These are phyloP conservation scores for Neoitamus cyanurus DNA, from an alignment of 2,888 invertebrate species.

Conservation along the genomic window DNA sequence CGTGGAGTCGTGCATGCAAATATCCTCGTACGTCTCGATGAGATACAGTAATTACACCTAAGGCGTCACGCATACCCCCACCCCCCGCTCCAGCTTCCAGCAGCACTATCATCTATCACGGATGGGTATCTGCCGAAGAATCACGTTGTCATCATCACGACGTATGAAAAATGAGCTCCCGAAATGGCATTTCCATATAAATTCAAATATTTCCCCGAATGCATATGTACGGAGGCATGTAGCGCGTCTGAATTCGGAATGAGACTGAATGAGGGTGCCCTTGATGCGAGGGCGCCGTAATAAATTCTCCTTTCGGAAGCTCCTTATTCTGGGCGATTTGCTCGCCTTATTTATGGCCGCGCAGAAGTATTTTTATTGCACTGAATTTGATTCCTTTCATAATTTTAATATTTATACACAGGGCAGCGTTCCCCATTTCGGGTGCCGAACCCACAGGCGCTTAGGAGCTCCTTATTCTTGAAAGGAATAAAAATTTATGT, in stretches of 20 bases:
- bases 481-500: slow-evolving; percentile 10
- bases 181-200: slow-evolving; percentile 41
- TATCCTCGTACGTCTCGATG: not conserved
- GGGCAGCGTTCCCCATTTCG: not conserved
- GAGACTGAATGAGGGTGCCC: slow-evolving; percentile 27
- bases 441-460: not conserved
- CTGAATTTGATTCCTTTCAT: slow-evolving; percentile 24
- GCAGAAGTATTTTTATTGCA: slow-evolving; percentile 6
- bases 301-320: slow-evolving; percentile 27
- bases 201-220: slow-evolving; percentile 35
- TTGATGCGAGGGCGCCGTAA: slow-evolving; percentile 17
- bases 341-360: slow-evolving; percentile 22
- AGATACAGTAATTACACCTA: not conserved
- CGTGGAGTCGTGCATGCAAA: not conserved
- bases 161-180: slow-evolving; percentile 19
- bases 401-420: slow-evolving; percentile 18
- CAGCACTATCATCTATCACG: slow-evolving; percentile 19
- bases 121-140: slow-evolving; percentile 16
- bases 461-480: not conserved
- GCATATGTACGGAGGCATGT: slow-evolving; percentile 23
- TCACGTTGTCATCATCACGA: slow-evolving; percentile 35
- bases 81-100: not conserved
- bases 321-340: slow-evolving; percentile 23
- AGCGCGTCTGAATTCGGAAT: slow-evolving; percentile 28
- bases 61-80: not conserved